Evolutionary conservation across 2,113 vertebrate species (phyloP).

Genomic region (Columba janthina): DNA sequence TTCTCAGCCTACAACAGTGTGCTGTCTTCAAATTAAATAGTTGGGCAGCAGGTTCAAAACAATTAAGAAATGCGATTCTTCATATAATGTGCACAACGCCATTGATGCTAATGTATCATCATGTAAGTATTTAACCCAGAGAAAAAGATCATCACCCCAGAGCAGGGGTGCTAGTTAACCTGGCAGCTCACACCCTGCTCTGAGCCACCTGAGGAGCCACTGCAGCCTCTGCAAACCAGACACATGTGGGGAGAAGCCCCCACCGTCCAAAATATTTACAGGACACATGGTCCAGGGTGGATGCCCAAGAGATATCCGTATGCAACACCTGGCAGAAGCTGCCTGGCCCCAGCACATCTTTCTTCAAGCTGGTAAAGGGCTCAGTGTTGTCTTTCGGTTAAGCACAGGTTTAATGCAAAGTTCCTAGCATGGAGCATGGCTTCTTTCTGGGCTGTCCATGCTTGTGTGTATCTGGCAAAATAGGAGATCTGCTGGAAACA

Average conservation of each 20-base stretch:
- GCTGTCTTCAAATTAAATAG: not conserved
- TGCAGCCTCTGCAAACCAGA: not conserved
- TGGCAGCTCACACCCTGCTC: not conserved
- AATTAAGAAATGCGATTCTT: not conserved
- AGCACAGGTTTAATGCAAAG: not conserved
- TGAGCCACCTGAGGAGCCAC: not conserved
- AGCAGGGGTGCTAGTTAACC: accelerated
- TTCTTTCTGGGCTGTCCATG: not conserved
- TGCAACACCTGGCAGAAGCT: not conserved
- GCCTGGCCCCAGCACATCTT: not conserved
- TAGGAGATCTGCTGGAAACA: not conserved
- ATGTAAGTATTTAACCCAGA: not conserved
- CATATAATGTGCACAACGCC: no score
- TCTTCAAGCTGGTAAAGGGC: not conserved
- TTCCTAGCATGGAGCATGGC: not conserved
- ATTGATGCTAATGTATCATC: not conserved
- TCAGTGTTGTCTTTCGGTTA: not conserved
- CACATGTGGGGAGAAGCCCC: not conserved
- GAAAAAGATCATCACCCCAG: accelerated
- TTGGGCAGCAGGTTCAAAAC: not conserved
- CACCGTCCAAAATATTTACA: not conserved
- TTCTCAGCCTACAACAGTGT: not conserved
- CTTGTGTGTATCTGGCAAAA: not conserved
- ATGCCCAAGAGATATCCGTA: not conserved
- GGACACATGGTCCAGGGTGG: no score